Evolutionary conservation across 2,888 invertebrate species (phyloP).

Genomic region (Gerris lacustris): DNA sequence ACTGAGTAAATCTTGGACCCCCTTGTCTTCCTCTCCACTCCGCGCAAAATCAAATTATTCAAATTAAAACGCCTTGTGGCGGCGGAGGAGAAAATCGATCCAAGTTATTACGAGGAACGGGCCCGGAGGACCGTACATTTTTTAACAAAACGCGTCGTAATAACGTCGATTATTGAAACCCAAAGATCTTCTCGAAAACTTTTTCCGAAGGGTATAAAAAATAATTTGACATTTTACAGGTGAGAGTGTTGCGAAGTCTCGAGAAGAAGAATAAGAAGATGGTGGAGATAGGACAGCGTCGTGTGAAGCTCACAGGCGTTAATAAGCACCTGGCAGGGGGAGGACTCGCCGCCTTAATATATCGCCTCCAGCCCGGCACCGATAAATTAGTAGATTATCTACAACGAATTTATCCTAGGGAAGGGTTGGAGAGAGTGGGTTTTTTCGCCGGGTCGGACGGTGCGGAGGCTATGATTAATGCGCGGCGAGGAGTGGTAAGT

Average conservation of each 20-base stretch:
- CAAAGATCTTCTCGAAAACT: neutral
- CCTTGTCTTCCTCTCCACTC: no score
- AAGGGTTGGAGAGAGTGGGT: neutral
- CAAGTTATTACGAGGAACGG: no score
- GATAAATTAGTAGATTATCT: conserved; percentile 5
- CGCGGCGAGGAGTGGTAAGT: neutral
- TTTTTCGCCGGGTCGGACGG: neutral
- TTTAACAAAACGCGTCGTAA: neutral
- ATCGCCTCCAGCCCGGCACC: neutral
- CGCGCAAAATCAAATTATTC: no score
- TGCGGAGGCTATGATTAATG: neutral
- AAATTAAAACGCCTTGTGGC: no score
- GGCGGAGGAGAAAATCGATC: no score
- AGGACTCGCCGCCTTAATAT: neutral
- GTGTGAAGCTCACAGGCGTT: conserved; percentile 3
- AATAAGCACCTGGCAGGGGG: neutral
- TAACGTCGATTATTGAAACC: neutral
- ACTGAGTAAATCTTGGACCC: no score
- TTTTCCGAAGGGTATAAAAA: neutral
- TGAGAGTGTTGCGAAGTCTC: neutral
- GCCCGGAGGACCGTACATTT: no score
- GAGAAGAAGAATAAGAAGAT: neutral
- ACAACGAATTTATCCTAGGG: conserved; percentile 3
- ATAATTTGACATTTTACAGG: neutral
- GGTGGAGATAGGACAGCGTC: neutral